A percentile compares a stretch with the other conserved stretches of the same genome.
Evolutionary conservation across 2,888 invertebrate species (phyloP).

Genomic region (Macrosoma leucophasiata): DNA sequence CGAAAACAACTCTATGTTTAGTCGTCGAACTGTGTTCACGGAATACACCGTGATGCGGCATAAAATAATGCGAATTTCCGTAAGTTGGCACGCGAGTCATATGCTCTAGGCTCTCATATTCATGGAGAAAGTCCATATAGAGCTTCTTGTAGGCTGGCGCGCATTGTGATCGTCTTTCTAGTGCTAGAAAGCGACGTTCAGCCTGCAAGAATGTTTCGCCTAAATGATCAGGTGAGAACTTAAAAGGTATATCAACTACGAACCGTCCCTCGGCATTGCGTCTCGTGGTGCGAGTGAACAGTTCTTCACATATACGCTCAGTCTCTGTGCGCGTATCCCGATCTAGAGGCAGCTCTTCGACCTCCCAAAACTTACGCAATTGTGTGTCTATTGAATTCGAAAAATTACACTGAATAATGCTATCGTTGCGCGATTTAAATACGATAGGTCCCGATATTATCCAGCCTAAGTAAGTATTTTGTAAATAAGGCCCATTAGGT

Average conservation of each 20-base stretch:
- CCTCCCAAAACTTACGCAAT: slow-evolving; percentile 5
- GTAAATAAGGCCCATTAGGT: slow-evolving; percentile 10
- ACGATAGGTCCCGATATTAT: slow-evolving; percentile 8
- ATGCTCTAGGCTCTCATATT: slow-evolving; percentile 21
- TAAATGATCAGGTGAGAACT: slow-evolving; percentile 13
- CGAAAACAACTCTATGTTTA: slow-evolving; percentile 16
- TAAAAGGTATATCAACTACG: slow-evolving; percentile 17
- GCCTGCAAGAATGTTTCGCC: slow-evolving; percentile 19
- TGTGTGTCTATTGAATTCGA: slow-evolving; percentile 6
- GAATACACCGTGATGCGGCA: slow-evolving; percentile 23
- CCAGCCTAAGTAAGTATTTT: slow-evolving; percentile 12
- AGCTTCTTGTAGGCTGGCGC: slow-evolving; percentile 12
- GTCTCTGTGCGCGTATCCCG: slow-evolving; percentile 10
- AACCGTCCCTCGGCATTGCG: slow-evolving; percentile 17
- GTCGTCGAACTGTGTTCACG: slow-evolving; percentile 15
- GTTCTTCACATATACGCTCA: slow-evolving; percentile 4
- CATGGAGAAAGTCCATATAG: slow-evolving; percentile 22
- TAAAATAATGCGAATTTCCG: slow-evolving; percentile 12
- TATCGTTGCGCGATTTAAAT: slow-evolving; percentile 3
- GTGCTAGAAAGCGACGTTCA: slow-evolving; percentile 14
- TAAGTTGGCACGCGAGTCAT: slow-evolving; percentile 13
- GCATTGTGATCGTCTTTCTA: slow-evolving; percentile 18
- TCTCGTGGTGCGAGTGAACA: slow-evolving; percentile 11
- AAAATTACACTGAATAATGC: slow-evolving; percentile 4
- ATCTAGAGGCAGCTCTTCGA: slow-evolving; percentile 7